phyloP scores from a whole-genome alignment of 2,888 invertebrate genomes.

The Eristalis arbustorum region DNA sequence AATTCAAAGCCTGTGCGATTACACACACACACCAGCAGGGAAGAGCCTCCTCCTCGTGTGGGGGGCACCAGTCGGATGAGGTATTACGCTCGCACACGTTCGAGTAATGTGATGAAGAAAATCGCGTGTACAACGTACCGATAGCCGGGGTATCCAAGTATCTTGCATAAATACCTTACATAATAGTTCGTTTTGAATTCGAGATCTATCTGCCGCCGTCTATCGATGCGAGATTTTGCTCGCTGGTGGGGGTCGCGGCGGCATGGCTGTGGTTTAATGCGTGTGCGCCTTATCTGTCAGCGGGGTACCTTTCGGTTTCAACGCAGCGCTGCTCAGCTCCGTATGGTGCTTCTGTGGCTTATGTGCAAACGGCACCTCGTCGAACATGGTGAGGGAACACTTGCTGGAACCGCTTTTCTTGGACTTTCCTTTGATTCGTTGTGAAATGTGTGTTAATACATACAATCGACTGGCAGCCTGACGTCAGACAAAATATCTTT shows the following conservation, averaged over 20 bases:
- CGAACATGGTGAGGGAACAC: not conserved
- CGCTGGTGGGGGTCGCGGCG: constrained; percentile 2
- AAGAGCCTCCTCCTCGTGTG: not conserved
- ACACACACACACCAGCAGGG: not conserved
- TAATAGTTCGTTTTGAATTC: constrained; percentile 52
- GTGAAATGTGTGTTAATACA: not conserved
- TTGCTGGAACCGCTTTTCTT: constrained; percentile 21
- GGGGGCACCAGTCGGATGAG: not conserved
- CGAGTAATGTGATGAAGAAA: constrained; percentile 2
- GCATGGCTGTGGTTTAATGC: constrained; percentile 26
- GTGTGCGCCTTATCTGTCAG: constrained; percentile 33
- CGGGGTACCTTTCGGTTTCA: not conserved
- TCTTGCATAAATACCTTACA: constrained; percentile 28
- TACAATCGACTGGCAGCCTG: not conserved
- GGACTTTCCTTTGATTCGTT: constrained; percentile 28
- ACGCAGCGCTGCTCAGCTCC: not conserved
- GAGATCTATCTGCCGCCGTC: constrained; percentile 31
- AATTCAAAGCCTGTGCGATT: constrained; percentile 28
- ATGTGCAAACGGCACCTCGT: constrained; percentile 35
- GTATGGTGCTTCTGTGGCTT: not conserved
- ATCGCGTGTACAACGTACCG: constrained; percentile 27
- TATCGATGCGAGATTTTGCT: constrained; percentile 29
- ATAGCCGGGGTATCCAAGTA: constrained; percentile 3
- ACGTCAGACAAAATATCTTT: constrained; percentile 24
- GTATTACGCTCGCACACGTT: constrained; percentile 11